These are phyloP conservation scores for Nycticorax nycticorax DNA, from an alignment of 2,113 vertebrate species.

Conservation along the genomic window DNA sequence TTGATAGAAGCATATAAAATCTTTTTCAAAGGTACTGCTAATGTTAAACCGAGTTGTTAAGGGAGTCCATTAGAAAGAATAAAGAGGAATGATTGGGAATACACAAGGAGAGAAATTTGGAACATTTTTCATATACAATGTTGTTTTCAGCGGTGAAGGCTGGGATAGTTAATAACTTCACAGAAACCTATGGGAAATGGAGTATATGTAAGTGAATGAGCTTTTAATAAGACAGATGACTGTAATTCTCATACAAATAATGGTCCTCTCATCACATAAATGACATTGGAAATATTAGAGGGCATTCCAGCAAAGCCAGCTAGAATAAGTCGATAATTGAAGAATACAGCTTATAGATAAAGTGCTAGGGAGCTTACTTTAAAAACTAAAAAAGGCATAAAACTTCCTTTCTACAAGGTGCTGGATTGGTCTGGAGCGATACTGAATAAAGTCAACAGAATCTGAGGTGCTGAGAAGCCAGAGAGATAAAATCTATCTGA, in stretches of 20 bases:
- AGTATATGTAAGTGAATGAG: background rate
- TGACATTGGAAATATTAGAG: background rate
- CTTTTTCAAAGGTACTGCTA: background rate
- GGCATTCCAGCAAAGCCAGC: background rate
- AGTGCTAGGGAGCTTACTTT: background rate
- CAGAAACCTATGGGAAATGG: background rate
- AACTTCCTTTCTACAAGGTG: background rate
- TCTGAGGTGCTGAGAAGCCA: background rate
- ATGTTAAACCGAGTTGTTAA: background rate
- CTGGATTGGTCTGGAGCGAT: background rate
- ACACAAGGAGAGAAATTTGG: background rate
- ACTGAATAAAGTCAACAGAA: background rate
- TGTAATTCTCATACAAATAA: slow-evolving; percentile 25
- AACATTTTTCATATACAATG: background rate
- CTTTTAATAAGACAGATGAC: background rate
- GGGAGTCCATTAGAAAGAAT: background rate
- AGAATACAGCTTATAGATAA: background rate
- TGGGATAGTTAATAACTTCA: background rate
- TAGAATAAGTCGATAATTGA: background rate
- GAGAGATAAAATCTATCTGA: background rate
- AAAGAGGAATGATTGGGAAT: background rate
- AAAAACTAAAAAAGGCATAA: background rate
- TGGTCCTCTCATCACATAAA: background rate
- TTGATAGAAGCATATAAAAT: background rate
- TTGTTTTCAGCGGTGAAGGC: background rate